phyloP scores from a whole-genome alignment of 2,113 vertebrate genomes.

The Clarias macrocephalus region DNA sequence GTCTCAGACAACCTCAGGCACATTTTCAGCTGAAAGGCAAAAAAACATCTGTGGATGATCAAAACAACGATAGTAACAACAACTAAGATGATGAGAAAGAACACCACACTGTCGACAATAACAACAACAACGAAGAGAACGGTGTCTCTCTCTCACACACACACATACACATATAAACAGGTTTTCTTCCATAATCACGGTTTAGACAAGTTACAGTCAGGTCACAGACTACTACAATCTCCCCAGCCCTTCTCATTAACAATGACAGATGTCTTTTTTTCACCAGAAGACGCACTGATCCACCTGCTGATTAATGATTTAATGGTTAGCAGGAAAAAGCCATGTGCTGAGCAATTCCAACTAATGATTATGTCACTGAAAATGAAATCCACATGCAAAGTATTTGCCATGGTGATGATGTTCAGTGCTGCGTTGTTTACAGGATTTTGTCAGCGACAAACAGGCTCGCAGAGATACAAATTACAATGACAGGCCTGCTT shows the following conservation, averaged over 20 bases:
- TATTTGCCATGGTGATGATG: constrained; percentile 23
- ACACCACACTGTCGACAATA: too few relatives aligned
- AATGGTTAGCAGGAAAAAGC: constrained; percentile 6
- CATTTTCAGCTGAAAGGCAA: background rate
- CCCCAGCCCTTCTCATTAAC: background rate
- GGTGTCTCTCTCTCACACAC: background rate
- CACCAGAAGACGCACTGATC: constrained; percentile 18
- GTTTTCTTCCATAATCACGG: constrained; percentile 12
- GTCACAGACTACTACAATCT: background rate
- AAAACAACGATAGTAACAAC: background rate
- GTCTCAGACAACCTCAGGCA: background rate
- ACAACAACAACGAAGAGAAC: background rate
- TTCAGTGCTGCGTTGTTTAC: constrained; percentile 21
- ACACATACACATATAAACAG: background rate
- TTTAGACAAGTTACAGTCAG: background rate
- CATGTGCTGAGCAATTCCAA: constrained; percentile 3
- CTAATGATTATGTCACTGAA: constrained; percentile 51
- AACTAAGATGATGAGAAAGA: background rate
- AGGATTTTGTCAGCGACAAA: constrained; percentile 39
- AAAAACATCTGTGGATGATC: constrained; percentile 8
- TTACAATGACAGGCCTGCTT: background rate
- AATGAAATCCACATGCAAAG: constrained; percentile 19
- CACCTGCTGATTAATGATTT: constrained; percentile 27
- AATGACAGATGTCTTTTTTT: constrained; percentile 42
- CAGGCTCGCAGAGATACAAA: constrained; percentile 31